These are phyloP conservation scores for Parasteatoda tepidariorum DNA, from an alignment of 1,140 invertebrate genomes.

Conservation along the genomic window DNA sequence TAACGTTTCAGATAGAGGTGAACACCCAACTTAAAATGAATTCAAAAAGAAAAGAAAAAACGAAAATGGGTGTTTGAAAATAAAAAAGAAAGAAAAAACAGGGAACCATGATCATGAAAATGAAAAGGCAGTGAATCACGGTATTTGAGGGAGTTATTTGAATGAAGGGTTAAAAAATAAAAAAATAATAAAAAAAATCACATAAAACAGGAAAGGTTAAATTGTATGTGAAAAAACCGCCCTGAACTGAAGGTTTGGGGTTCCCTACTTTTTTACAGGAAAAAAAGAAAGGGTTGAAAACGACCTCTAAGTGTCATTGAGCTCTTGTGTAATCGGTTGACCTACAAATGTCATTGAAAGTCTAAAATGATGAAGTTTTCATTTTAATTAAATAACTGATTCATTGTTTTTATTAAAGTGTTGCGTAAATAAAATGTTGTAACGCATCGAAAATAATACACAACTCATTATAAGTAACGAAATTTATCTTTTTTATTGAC, in stretches of 20 bases:
- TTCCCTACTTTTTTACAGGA: background rate
- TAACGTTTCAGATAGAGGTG: background rate
- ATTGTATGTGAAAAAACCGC: background rate
- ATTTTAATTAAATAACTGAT: background rate
- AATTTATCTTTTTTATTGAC: no score
- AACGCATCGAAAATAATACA: no score
- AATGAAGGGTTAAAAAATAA: slow-evolving; percentile 30
- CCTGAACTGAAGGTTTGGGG: background rate
- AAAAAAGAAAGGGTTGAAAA: slow-evolving; percentile 48
- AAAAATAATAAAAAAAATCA: slow-evolving; percentile 34
- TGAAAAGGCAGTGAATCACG: slow-evolving; percentile 9
- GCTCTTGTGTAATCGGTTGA: background rate
- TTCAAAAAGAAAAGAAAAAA: background rate
- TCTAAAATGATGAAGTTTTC: background rate
- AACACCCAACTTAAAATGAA: background rate
- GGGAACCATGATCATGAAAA: background rate
- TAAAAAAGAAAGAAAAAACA: background rate
- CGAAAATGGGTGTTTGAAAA: background rate
- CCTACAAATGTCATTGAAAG: slow-evolving; percentile 48
- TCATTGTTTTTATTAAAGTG: background rate
- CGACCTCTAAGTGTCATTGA: slow-evolving; percentile 52
- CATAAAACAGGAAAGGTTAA: background rate
- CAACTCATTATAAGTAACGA: no score
- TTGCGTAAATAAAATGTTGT: no score
- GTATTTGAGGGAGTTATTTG: slow-evolving; percentile 22